These are phyloP conservation scores for Microcebus murinus DNA, from an alignment of 2,113 vertebrate species.

Conservation along the genomic window DNA sequence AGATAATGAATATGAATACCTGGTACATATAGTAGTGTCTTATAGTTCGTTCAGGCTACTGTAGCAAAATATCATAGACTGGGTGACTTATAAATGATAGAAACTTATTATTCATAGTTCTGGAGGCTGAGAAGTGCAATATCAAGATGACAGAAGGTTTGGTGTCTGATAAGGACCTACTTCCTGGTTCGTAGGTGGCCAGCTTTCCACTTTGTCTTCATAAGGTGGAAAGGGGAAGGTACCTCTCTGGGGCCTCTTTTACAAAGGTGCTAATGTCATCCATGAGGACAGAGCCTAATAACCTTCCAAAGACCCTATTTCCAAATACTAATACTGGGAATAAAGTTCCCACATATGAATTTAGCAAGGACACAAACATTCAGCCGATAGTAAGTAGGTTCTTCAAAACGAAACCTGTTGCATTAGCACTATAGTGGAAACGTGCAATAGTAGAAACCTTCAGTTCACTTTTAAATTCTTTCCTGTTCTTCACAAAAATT, in stretches of 20 bases:
- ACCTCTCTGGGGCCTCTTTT: background rate
- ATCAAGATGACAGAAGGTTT: background rate
- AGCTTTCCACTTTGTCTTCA: background rate
- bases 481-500: conserved; percentile 13
- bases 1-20: background rate
- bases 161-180: background rate
- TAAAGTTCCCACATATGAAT: background rate
- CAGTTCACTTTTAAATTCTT: background rate
- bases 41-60: background rate
- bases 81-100: background rate
- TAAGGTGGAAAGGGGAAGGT: background rate
- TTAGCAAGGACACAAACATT: background rate
- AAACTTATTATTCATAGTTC: background rate
- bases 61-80: background rate
- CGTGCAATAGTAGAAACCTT: background rate
- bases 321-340: background rate
- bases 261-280: background rate
- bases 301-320: background rate
- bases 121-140: background rate
- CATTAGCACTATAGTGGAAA: background rate
- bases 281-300: background rate
- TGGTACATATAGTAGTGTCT: background rate
- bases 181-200: background rate
- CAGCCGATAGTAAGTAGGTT: background rate
- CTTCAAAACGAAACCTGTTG: background rate